Percentiles rank a stretch among this genome's conserved stretches.
phyloP scores from a whole-genome alignment of 2,113 vertebrate species.

The Lasiurus borealis region DNA sequence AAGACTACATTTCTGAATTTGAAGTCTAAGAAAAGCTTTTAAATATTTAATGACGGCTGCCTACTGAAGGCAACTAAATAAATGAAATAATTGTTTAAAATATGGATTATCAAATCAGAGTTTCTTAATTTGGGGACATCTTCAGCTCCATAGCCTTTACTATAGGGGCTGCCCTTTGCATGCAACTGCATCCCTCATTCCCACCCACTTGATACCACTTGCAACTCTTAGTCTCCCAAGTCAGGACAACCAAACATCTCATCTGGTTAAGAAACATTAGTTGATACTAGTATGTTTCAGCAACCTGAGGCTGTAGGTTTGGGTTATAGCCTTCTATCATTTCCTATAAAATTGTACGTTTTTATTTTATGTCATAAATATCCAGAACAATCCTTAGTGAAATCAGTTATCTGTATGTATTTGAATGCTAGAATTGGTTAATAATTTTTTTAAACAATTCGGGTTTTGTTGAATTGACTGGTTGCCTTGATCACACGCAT shows the following conservation, averaged over 20 bases:
- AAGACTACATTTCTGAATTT: constrained; percentile 38
- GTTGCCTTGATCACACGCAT: background rate
- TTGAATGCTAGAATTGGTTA: background rate
- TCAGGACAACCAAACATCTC: background rate
- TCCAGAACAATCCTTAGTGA: background rate
- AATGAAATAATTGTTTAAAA: constrained; percentile 36
- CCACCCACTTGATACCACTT: background rate
- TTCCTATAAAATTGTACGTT: background rate
- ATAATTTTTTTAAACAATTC: background rate
- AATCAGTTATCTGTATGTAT: background rate
- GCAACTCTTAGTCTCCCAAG: background rate
- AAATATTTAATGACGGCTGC: background rate
- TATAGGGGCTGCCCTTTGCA: background rate
- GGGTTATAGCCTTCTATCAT: background rate
- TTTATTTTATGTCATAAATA: background rate
- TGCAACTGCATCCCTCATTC: background rate
- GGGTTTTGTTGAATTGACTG: background rate
- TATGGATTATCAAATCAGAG: background rate
- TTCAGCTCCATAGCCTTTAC: background rate
- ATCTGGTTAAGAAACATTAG: background rate
- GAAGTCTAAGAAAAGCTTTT: background rate
- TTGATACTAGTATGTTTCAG: background rate
- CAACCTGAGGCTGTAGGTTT: background rate
- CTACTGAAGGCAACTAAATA: background rate
- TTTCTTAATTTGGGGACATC: background rate